These are phyloP conservation scores for Dufourea novaeangliae DNA, from an alignment of 1,140 invertebrate species.

Conservation along the genomic window DNA sequence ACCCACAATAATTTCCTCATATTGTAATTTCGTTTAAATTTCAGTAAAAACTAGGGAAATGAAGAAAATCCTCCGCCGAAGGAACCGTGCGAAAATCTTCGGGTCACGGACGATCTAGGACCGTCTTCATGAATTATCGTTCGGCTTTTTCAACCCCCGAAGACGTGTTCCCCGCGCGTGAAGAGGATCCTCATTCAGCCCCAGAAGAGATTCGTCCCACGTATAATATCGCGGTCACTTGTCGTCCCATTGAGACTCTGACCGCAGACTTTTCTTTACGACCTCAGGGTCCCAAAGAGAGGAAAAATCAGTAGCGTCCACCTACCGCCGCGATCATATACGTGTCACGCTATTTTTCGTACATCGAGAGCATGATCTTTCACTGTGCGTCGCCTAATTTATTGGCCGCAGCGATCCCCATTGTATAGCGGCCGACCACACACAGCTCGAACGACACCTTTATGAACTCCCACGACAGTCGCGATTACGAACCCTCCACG, in stretches of 20 bases:
- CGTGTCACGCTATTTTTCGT: conserved; percentile 68
- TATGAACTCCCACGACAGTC: conserved; percentile 72
- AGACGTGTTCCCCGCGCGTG: conserved; percentile 5
- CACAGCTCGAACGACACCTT: conserved; percentile 69
- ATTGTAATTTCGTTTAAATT: too few species aligned
- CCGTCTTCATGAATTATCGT: conserved; percentile 44
- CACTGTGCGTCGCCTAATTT: conserved; percentile 68
- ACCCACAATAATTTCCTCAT: too few species aligned
- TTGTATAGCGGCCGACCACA: conserved; percentile 73
- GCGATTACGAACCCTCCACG: conserved; percentile 57
- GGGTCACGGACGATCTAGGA: not conserved
- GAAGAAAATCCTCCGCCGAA: not conserved
- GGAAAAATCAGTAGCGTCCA: conserved; percentile 51
- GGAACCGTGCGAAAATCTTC: conserved; percentile 37
- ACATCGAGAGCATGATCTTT: conserved; percentile 52
- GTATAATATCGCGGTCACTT: conserved; percentile 70
- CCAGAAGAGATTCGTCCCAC: conserved; percentile 32
- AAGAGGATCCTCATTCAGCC: conserved; percentile 27
- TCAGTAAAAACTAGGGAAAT: not conserved
- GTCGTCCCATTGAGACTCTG: conserved; percentile 65
- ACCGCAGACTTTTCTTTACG: conserved; percentile 67
- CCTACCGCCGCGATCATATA: conserved; percentile 66
- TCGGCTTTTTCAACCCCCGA: conserved; percentile 29
- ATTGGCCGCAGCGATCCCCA: conserved; percentile 65
- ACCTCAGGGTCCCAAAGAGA: not conserved